phyloP scores from a whole-genome alignment of 2,113 vertebrate species.

The Dipodomys spectabilis region DNA sequence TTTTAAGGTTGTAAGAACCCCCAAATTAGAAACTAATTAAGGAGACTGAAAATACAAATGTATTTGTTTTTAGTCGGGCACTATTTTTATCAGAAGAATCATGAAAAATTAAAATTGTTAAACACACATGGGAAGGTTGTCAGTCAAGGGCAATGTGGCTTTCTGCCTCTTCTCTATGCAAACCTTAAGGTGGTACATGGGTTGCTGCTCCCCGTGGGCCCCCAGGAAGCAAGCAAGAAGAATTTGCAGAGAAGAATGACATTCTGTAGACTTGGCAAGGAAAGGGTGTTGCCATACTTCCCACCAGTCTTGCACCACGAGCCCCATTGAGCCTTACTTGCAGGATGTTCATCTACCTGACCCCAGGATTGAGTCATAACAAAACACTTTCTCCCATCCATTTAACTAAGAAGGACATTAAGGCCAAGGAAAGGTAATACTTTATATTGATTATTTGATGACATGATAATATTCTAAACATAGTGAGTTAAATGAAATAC shows the following conservation, averaged over 20 bases:
- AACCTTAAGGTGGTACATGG: neutral
- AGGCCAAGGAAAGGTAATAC: neutral
- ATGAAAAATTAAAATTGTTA: conserved; percentile 81
- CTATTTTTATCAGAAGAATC: conserved; percentile 81
- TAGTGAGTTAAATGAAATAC: neutral
- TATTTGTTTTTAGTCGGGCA: conserved; percentile 81
- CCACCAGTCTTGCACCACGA: neutral
- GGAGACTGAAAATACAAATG: conserved; percentile 82
- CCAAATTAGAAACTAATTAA: conserved; percentile 84
- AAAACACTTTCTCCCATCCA: neutral
- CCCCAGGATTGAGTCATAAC: neutral
- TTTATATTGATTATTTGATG: neutral
- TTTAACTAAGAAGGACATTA: neutral
- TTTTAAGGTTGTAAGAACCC: conserved; percentile 81
- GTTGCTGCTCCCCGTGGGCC: neutral
- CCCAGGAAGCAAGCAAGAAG: conserved; percentile 17
- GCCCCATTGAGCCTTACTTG: neutral
- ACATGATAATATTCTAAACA: neutral
- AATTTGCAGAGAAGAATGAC: neutral
- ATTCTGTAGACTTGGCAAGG: neutral
- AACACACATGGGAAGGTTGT: conserved; percentile 65
- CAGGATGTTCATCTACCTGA: neutral
- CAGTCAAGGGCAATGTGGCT: conserved; percentile 73
- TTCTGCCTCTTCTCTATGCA: conserved; percentile 32
- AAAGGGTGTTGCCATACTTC: neutral